Conservation (phyloP, 2,113 vertebrate genomes). For the Cheirogaleus medius region DNA sequence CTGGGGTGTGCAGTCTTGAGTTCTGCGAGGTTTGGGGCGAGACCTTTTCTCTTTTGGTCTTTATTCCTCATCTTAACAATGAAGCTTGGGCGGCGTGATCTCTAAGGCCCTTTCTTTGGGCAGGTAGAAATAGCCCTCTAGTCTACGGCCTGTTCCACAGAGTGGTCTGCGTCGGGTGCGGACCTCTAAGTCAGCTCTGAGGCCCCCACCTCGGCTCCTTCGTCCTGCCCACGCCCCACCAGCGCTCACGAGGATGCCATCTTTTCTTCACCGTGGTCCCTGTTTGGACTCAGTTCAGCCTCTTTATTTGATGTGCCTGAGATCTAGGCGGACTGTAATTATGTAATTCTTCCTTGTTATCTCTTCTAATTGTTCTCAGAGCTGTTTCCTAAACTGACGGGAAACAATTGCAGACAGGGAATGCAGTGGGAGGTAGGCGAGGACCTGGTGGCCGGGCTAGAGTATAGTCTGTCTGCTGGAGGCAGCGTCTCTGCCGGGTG, state of each 20-base stretch:
- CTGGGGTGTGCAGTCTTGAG: background rate
- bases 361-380: constrained; percentile 89
- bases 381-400: constrained; percentile 87
- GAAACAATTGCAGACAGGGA: constrained; percentile 87
- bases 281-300: constrained; percentile 69
- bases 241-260: background rate
- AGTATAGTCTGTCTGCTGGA: background rate
- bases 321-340: constrained; percentile 85
- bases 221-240: too few species aligned
- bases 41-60: background rate
- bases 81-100: background rate
- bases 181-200: background rate
- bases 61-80: background rate
- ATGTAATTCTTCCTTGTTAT: constrained; percentile 90
- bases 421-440: constrained; percentile 82
- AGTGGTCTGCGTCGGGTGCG: too few species aligned
- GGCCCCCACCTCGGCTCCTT: background rate
- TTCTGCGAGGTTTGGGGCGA: background rate
- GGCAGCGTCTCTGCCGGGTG: background rate
- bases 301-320: constrained; percentile 71
- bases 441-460: constrained; percentile 80
- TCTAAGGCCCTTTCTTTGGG: background rate
- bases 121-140: fast-evolving
- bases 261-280: background rate
- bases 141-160: background rate